Percentiles rank a stretch among this genome's conserved stretches.
phyloP scores from a whole-genome alignment of 2,113 vertebrate species.

The Dinomys branickii region DNA sequence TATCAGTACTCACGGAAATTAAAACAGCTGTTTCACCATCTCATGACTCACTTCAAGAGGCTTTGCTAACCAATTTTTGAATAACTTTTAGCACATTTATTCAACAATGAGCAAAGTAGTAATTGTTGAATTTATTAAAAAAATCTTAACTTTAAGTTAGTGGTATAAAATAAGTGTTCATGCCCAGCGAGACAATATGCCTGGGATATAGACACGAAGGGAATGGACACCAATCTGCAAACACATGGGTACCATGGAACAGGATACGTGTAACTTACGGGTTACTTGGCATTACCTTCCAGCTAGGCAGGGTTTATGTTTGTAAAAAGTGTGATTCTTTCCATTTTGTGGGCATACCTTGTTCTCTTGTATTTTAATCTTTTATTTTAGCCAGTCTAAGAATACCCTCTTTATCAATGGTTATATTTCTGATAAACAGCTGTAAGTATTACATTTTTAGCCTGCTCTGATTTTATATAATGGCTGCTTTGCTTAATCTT shows the following conservation, averaged over 20 bases:
- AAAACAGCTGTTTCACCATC: conserved; percentile 28
- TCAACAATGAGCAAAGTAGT: background rate
- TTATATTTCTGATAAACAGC: background rate
- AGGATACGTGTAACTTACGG: background rate
- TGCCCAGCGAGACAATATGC: background rate
- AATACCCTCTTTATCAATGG: background rate
- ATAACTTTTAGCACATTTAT: background rate
- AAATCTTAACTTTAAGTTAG: background rate
- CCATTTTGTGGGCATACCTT: background rate
- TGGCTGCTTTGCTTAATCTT: background rate
- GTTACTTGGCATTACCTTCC: background rate
- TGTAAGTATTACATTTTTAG: background rate
- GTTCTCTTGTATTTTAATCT: background rate
- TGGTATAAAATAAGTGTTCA: background rate
- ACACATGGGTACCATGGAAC: too few relatives aligned
- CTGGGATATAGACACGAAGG: background rate
- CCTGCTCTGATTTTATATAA: background rate
- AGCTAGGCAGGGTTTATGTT: background rate
- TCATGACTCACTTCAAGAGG: conserved; percentile 32
- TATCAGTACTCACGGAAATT: conserved; percentile 23
- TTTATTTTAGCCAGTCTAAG: background rate
- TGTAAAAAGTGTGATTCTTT: background rate
- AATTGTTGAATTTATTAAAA: background rate
- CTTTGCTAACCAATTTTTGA: conserved; percentile 36
- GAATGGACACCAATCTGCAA: background rate